Evolutionary conservation across 2,113 vertebrate species (phyloP).

Genomic region (Sterna hirundo): DNA sequence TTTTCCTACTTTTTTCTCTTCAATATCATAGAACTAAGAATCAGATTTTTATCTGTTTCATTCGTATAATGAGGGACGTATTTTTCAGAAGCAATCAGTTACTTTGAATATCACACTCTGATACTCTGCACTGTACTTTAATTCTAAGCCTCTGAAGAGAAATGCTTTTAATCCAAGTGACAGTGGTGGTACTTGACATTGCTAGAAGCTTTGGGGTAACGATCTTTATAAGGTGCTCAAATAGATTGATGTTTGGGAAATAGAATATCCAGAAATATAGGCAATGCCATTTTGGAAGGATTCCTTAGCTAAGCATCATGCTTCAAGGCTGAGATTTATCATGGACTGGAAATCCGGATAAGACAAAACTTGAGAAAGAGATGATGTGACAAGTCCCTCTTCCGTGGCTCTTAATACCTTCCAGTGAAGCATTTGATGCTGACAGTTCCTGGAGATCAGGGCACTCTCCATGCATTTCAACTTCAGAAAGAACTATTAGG

Average conservation of each 20-base stretch:
- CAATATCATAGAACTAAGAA: neutral
- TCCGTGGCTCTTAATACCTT: neutral
- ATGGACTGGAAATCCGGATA: neutral
- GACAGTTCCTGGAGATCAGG: neutral
- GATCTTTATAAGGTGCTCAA: rapidly evolving
- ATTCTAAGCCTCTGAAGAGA: neutral
- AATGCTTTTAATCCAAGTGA: neutral
- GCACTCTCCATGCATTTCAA: rapidly evolving
- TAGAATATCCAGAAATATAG: neutral
- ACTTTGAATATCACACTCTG: neutral
- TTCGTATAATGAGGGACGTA: rapidly evolving
- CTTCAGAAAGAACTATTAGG: neutral
- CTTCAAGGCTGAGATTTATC: neutral
- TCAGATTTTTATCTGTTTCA: neutral
- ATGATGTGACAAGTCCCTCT: neutral
- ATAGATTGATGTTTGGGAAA: neutral
- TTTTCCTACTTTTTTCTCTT: neutral
- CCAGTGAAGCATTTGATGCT: neutral
- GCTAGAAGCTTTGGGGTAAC: neutral
- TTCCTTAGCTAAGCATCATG: neutral
- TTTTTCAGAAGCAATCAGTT: neutral
- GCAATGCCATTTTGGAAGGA: neutral
- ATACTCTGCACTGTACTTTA: neutral
- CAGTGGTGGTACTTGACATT: neutral
- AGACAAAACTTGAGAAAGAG: neutral